Conservation (phyloP, 2,113 vertebrate genomes). For the Silurus glanis region DNA sequence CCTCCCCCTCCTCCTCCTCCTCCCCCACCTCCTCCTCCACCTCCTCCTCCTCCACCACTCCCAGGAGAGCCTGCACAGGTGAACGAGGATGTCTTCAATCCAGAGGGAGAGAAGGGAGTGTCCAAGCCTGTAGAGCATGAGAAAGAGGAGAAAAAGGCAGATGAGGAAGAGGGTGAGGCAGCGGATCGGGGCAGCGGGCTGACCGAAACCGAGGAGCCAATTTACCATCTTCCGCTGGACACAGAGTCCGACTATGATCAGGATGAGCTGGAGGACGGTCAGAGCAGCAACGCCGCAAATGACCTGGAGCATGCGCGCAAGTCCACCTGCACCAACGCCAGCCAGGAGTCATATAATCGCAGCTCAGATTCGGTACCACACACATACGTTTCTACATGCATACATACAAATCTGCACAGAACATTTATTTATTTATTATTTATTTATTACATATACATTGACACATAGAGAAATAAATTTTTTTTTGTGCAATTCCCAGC, state of each 20-base stretch:
- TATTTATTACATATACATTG: too few species aligned
- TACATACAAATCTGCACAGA: slow-evolving; percentile 57
- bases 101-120: neutral
- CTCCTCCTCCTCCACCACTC: slow-evolving; percentile 54
- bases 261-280: slow-evolving; percentile 83
- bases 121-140: neutral
- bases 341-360: slow-evolving; percentile 82
- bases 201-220: slow-evolving; percentile 75
- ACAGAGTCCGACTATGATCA: slow-evolving; percentile 88
- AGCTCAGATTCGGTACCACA: slow-evolving; percentile 85
- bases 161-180: slow-evolving; percentile 41
- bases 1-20: slow-evolving; percentile 45
- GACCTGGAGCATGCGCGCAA: slow-evolving; percentile 77
- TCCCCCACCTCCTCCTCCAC: slow-evolving; percentile 50
- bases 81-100: neutral
- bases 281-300: slow-evolving; percentile 68
- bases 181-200: slow-evolving; percentile 66
- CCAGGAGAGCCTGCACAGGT: slow-evolving; percentile 22
- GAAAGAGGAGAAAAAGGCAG: slow-evolving; percentile 47
- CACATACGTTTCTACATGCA: slow-evolving; percentile 60
- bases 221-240: slow-evolving; percentile 81
- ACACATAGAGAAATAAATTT: too few species aligned
- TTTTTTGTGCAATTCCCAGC: too few species aligned
- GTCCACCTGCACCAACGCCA: slow-evolving; percentile 82
- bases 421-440: too few species aligned